These are phyloP conservation scores for Microtus agrestis DNA, from an alignment of 2,797 vertebrate genomes.

Conservation along the genomic window DNA sequence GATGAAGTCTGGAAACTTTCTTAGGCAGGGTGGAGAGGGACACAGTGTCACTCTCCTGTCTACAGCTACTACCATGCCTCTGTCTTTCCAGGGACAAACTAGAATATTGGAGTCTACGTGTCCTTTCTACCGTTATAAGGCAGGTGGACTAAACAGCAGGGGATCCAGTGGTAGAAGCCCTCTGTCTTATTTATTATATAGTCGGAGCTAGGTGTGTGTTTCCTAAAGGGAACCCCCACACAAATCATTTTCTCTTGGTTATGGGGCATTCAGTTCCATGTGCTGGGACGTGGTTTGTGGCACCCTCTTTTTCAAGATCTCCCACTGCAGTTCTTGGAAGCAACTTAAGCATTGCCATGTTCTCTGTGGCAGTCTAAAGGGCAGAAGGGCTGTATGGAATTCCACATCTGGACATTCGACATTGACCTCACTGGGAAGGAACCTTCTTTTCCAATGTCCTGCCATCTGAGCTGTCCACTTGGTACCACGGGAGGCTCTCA, in stretches of 20 bases:
- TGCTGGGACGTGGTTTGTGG: neutral
- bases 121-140: neutral
- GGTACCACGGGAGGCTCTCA: neutral
- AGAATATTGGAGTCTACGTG: accelerated
- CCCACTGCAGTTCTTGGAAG: neutral
- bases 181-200: neutral
- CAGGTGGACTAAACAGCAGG: too few species aligned
- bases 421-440: neutral
- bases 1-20: neutral
- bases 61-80: neutral
- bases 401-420: neutral
- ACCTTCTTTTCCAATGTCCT: neutral
- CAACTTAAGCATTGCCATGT: too few species aligned
- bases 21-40: neutral
- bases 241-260: neutral
- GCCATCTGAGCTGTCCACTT: neutral
- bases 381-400: neutral
- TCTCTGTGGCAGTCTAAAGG: neutral
- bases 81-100: neutral
- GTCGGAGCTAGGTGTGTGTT: neutral
- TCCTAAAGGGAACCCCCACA: neutral
- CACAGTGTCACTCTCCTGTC: neutral
- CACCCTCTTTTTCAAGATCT: neutral
- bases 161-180: neutral
- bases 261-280: neutral